Evolutionary conservation across 2,888 invertebrate species (phyloP), one percentile per base, ranked within the genome.

Genomic region (Trichogramma evanescens): DNA sequence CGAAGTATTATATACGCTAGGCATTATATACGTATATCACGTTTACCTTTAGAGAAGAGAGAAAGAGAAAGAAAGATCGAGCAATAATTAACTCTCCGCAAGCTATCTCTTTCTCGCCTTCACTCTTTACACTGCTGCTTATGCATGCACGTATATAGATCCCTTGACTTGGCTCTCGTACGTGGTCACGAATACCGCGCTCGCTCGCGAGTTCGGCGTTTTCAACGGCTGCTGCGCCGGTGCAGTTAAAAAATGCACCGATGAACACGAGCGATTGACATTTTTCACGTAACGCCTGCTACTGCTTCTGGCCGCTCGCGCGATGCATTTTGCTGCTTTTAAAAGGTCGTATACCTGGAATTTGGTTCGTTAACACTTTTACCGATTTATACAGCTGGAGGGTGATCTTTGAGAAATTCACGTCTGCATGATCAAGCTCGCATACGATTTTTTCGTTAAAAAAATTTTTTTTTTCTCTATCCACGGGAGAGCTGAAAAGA

Each of bases 191-290:
- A 60, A 56, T 38, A 26, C 26, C 38, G 9, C 51, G 50, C 10
- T 7, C 50, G 43, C 8, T 2, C 3, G 9, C 10, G 13, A 43
- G 56, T 50, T 49, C 48, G 26, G 54, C 10, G 13, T 44, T 60
- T 50, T 49, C 48, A 26, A 59, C 10, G 53, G 13, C 50, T 46
- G 40, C 51, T 50, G 26, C 10, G 41, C 39, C 10, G 8, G 38
- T 13, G n/a, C 4, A 40, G 46, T 26, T n/a, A 42, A 53, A 39
- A 45, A 56, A 57, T 40, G 41, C 46, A 40, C 50, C 58, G 59
- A 62, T 62, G 54, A 62, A 56, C 56, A 38, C 50, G 56, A 56
- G 54, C 59, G 62, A 62, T 62, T 59, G 62, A 59, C 62, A 59
- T 53, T 59, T 62, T 62, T 56, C 58, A 56, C 55, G 52, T 45